Conservation (phyloP, 2,797 vertebrate genomes). For the Glyptemys insculpta region DNA sequence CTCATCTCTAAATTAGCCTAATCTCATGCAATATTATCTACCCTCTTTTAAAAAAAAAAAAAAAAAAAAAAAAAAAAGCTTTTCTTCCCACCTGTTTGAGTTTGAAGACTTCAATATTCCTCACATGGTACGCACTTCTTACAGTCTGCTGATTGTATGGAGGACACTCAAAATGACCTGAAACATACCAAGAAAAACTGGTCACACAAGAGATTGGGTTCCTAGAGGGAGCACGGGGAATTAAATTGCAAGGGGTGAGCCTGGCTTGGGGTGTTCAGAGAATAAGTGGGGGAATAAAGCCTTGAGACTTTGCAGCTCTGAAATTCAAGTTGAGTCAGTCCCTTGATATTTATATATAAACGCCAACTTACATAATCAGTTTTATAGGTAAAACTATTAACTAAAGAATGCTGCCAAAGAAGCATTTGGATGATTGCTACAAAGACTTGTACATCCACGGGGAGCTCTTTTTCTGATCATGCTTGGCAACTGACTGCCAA, state of each 20-base stretch:
- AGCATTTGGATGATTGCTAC: not conserved
- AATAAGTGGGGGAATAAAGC: fast-evolving
- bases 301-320: fast-evolving
- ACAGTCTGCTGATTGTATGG: slow-evolving; percentile 93
- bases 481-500: not conserved
- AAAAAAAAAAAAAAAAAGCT: not conserved
- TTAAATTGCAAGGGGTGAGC: not conserved
- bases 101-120: slow-evolving; percentile 96
- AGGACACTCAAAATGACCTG: slow-evolving; percentile 96
- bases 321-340: not conserved
- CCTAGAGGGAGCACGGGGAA: not conserved
- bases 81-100: slow-evolving; percentile 92
- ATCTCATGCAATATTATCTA: not conserved
- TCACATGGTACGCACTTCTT: slow-evolving; percentile 95
- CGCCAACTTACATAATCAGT: fast-evolving
- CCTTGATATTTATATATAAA: fast-evolving
- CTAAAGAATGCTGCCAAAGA: not conserved
- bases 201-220: not conserved
- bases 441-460: no score
- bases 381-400: fast-evolving
- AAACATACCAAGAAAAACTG: slow-evolving; percentile 46
- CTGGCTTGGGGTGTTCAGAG: not conserved
- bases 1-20: not conserved
- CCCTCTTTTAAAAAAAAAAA: not conserved
- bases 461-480: not conserved